Evolutionary conservation across 1,140 invertebrate genomes (phyloP).

Genomic region (Gryllus bimaculatus): DNA sequence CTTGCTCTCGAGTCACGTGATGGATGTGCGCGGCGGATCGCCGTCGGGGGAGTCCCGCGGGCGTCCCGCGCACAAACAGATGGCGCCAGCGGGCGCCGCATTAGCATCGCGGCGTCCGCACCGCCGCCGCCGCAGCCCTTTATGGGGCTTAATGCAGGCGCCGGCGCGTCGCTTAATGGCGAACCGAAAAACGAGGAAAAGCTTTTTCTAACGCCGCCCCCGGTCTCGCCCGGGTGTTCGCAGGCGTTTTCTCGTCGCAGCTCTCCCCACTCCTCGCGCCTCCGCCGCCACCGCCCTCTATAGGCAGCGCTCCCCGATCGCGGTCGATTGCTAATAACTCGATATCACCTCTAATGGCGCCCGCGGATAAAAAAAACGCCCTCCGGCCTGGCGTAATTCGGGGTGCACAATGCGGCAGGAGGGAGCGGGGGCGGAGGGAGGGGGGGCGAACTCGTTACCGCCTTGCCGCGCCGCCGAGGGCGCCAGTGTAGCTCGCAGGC

Average conservation of each 20-base stretch:
- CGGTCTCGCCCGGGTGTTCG: background rate
- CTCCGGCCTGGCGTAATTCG: background rate
- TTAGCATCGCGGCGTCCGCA: background rate
- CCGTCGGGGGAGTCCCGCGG: background rate
- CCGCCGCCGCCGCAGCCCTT: background rate
- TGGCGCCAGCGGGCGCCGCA: background rate
- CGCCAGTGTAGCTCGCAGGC: background rate
- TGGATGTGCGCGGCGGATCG: background rate
- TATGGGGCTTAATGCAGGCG: background rate
- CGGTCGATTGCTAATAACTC: constrained; percentile 1
- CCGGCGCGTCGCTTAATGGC: background rate
- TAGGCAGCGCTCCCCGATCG: background rate
- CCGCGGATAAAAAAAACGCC: background rate
- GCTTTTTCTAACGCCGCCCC: background rate
- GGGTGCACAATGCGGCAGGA: background rate
- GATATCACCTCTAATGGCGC: constrained; percentile 3
- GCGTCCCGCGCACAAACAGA: background rate
- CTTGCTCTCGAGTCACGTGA: background rate
- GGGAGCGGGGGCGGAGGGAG: too few relatives aligned
- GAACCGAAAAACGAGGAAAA: constrained; percentile 4
- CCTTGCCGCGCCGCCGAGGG: background rate
- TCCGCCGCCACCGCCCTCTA: background rate
- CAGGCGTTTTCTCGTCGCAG: background rate
- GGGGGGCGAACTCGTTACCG: background rate
- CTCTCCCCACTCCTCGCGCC: too few relatives aligned